phyloP scores from a whole-genome alignment of 2,888 invertebrate genomes.

The Xanthia icteritia region DNA sequence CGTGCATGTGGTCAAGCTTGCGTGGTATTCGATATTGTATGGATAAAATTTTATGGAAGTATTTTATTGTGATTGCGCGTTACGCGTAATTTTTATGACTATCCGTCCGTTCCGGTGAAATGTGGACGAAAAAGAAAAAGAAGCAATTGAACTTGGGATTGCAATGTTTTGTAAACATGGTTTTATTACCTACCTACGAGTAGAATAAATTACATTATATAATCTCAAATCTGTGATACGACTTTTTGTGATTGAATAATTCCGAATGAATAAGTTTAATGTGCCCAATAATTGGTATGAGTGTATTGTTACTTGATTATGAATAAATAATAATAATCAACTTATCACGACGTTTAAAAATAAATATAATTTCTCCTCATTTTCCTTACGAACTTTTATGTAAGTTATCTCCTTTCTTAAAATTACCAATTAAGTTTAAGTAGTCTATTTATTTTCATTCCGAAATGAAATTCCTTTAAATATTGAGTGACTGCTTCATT shows the following conservation, averaged over 20 bases:
- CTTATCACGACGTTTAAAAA: neutral
- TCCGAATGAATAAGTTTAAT: too few species aligned
- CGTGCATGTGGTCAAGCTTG: neutral
- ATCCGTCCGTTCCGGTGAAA: neutral
- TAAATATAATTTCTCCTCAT: neutral
- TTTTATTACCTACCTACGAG: neutral
- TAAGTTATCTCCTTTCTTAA: neutral
- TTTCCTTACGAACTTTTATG: neutral
- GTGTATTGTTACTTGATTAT: too few species aligned
- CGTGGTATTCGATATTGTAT: conserved; percentile 1
- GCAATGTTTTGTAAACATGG: neutral
- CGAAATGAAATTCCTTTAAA: conserved; percentile 30
- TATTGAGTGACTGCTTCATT: conserved; percentile 54
- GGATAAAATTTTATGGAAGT: conserved; percentile 16
- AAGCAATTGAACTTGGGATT: neutral
- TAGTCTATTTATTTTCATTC: conserved; percentile 34
- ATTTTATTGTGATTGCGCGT: conserved; percentile 39
- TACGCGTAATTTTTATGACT: conserved; percentile 34
- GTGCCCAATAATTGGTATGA: too few species aligned
- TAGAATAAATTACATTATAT: neutral
- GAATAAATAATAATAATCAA: neutral
- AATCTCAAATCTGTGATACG: neutral
- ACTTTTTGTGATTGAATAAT: neutral
- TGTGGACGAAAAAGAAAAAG: neutral
- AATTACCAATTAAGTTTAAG: conserved; percentile 16